Base-by-base conservation (phyloP, 1,140 invertebrate species). In the Marisa cornuarietis region DNA sequence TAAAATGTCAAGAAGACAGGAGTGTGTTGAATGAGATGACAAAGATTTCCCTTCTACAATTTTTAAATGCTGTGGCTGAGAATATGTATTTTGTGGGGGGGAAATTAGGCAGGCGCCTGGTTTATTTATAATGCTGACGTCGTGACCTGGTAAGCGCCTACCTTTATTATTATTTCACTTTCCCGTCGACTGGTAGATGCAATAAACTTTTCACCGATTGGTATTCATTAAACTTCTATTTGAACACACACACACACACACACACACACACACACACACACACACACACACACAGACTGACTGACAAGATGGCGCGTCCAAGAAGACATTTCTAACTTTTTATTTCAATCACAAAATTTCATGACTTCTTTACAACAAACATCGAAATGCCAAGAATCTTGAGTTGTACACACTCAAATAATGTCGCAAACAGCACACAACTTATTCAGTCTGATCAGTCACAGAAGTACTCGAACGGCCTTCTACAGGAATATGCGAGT, bases 361-460 rank as follows among this genome's bases (percentile, higher is more conserved):
- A 31, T 24, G 22, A 24, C 26, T 68, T 68, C 26, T 68, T 68
- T 68, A 68, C 65, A 68, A 31, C 22, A n/a, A 68, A 68, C 65
- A 68, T 31, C 22, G 26, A 68, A 68, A 68, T 68, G 65, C 65
- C 22, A 68, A 68, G 65, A 68, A 16, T 13, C 65, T n/a, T 13
- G 22, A 68, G 65, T 68, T 68, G n/a, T 68, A 31, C 22, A 68
- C n/a, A 68, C 26, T 68, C 65, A 68, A 68, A 68, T 68, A 68
- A 24, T 24, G n/a, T 68, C 26, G 11, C 65, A 24, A 68, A n/a
- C 65, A 68, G 22, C 22, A 68, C 65, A n/a, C 22, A 24, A n/a
- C 13, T 68, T n/a, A n/a, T 18, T 24, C 65, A 24, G 22, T 68
- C n/a, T 13, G 22, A 68, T 31, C n/a, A 31, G 26, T 68, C 26